Evolutionary conservation across 1,140 invertebrate genomes (phyloP).

Genomic region (Drosophila grimshawi): DNA sequence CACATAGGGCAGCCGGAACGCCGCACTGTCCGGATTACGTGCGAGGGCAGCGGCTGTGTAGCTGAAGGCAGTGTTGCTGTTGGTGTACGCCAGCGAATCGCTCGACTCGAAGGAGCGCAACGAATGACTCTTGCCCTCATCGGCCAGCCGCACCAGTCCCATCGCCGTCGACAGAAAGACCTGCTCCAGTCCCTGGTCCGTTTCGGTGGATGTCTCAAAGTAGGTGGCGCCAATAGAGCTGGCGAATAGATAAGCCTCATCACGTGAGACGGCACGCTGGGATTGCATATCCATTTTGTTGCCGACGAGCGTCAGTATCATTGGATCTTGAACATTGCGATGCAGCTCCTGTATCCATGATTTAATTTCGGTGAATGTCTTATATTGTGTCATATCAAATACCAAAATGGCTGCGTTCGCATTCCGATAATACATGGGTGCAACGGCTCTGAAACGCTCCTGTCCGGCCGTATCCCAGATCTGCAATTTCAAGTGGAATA

Average conservation of each 20-base stretch:
- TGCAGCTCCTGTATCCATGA: constrained; percentile 92
- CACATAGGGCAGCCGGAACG: constrained; percentile 74
- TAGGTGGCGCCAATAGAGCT: constrained; percentile 92
- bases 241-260: constrained; percentile 91
- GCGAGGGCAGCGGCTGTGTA: constrained; percentile 53
- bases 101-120: constrained; percentile 85
- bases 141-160: constrained; percentile 85
- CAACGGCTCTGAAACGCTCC: constrained; percentile 93
- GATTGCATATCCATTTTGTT: constrained; percentile 92
- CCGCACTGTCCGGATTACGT: constrained; percentile 41
- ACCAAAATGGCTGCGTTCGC: constrained; percentile 94
- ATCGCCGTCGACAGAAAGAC: constrained; percentile 88
- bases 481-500: constrained; percentile 79
- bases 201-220: constrained; percentile 92
- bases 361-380: constrained; percentile 90
- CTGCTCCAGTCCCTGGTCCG: constrained; percentile 89
- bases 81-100: constrained; percentile 82
- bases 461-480: constrained; percentile 97
- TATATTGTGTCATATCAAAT: constrained; percentile 92
- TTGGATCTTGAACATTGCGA: constrained; percentile 90
- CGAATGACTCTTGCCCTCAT: constrained; percentile 85
- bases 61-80: constrained; percentile 76
- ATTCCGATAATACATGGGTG: constrained; percentile 96
- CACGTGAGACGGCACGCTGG: constrained; percentile 87
- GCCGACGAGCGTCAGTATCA: constrained; percentile 92